Conservation (phyloP, 2,113 vertebrate genomes). For the Centropus unirufus region DNA sequence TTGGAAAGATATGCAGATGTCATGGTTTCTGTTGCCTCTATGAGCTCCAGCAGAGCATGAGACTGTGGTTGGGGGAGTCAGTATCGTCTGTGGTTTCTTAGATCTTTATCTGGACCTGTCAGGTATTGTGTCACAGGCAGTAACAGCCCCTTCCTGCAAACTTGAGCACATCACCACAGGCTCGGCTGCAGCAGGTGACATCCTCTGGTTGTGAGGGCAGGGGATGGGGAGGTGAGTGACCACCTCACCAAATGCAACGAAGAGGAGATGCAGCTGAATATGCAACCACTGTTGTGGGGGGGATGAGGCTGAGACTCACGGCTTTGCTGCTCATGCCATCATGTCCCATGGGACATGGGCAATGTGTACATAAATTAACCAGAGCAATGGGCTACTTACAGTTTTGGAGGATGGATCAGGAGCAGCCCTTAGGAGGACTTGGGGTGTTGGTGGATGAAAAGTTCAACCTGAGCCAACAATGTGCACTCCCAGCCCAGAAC, state of each 20-base stretch:
- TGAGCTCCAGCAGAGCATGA: fast-evolving
- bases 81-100: conserved; percentile 33
- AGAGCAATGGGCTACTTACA: background rate
- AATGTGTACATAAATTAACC: background rate
- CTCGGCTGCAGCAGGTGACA: background rate
- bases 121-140: background rate
- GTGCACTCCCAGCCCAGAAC: too few species aligned
- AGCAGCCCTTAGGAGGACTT: too few species aligned
- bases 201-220: background rate
- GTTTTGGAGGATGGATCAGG: background rate
- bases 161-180: background rate
- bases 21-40: background rate
- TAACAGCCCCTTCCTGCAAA: background rate
- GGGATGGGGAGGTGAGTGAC: background rate
- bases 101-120: background rate
- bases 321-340: background rate
- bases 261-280: background rate
- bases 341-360: background rate
- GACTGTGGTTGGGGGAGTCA: background rate
- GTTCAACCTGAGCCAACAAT: too few species aligned
- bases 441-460: too few species aligned
- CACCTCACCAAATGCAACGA: fast-evolving
- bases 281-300: background rate
- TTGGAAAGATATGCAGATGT: background rate
- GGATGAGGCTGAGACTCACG: background rate